phyloP scores from a whole-genome alignment of 2,113 vertebrate species.

The Laterallus jamaicensis region DNA sequence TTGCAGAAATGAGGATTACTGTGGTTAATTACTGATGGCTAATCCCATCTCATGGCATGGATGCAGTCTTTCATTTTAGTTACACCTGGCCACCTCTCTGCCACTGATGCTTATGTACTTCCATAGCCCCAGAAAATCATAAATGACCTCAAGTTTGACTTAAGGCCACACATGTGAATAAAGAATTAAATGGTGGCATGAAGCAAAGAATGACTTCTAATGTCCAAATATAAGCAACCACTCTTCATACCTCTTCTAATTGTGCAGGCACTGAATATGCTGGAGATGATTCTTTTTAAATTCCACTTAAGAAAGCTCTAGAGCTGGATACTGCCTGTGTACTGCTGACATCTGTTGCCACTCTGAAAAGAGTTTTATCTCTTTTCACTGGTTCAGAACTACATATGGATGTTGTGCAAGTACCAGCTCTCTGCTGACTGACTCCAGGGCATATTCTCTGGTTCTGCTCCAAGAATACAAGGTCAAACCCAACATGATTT shows the following conservation, averaged over 20 bases:
- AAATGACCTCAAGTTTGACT: not conserved
- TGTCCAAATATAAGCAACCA: not conserved
- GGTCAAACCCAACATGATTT: not conserved
- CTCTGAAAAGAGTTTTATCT: not conserved
- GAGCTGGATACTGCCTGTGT: not conserved
- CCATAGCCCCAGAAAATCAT: not conserved
- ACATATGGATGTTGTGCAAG: not conserved
- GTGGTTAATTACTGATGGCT: too few species aligned
- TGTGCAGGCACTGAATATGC: not conserved
- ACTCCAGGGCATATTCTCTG: not conserved
- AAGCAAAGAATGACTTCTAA: not conserved
- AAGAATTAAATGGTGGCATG: not conserved
- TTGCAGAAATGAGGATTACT: not conserved
- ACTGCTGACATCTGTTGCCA: not conserved
- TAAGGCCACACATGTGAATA: not conserved
- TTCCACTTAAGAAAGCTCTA: not conserved
- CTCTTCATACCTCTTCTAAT: not conserved
- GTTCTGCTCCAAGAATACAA: not conserved
- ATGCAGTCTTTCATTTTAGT: not conserved
- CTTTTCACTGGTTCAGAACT: not conserved
- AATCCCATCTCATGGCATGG: not conserved
- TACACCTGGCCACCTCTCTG: not conserved
- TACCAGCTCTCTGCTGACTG: not conserved
- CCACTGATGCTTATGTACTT: not conserved
- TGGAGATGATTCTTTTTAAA: not conserved